These are phyloP conservation scores for Cristatella mucedo DNA, from an alignment of 2,888 invertebrate species.

Conservation along the genomic window DNA sequence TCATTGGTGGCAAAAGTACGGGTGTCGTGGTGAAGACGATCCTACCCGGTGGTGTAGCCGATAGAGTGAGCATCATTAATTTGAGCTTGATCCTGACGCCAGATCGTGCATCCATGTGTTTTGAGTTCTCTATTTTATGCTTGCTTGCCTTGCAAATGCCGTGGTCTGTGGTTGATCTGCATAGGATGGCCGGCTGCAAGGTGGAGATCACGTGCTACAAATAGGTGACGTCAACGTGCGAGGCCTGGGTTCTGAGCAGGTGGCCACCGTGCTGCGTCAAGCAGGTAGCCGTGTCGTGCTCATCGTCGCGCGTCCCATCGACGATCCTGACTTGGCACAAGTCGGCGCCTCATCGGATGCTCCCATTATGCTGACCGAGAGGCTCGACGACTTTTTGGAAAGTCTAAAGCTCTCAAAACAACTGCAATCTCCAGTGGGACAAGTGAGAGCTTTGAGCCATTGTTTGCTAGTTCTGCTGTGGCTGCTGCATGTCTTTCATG, in stretches of 20 bases:
- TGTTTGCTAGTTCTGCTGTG: no score
- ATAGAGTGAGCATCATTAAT: constrained; percentile 51
- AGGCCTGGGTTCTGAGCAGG: constrained; percentile 84
- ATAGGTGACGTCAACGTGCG: constrained; percentile 68
- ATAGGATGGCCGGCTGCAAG: constrained; percentile 80
- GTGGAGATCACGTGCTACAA: constrained; percentile 94
- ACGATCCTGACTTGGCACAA: no score
- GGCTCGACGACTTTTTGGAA: constrained; percentile 67
- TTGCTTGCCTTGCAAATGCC: no score
- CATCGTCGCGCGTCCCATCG: constrained; percentile 61
- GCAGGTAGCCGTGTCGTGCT: constrained; percentile 85
- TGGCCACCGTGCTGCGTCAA: constrained; percentile 82
- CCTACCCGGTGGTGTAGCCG: constrained; percentile 88
- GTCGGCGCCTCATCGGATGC: constrained; percentile 48
- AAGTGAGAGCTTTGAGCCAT: no score
- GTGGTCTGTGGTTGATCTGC: no score
- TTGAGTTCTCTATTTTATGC: constrained; percentile 8
- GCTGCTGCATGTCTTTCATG: no score
- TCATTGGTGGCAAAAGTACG: constrained; percentile 81
- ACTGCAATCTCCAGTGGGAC: no score
- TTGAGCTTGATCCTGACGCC: neutral
- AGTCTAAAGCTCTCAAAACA: no score
- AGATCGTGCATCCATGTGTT: neutral
- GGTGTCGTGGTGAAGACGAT: constrained; percentile 99
- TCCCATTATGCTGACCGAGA: constrained; percentile 72